Evolutionary conservation across 92 coral and sea anemone genomes (phyloP).

Genomic region (Zoanthus sociatus): DNA sequence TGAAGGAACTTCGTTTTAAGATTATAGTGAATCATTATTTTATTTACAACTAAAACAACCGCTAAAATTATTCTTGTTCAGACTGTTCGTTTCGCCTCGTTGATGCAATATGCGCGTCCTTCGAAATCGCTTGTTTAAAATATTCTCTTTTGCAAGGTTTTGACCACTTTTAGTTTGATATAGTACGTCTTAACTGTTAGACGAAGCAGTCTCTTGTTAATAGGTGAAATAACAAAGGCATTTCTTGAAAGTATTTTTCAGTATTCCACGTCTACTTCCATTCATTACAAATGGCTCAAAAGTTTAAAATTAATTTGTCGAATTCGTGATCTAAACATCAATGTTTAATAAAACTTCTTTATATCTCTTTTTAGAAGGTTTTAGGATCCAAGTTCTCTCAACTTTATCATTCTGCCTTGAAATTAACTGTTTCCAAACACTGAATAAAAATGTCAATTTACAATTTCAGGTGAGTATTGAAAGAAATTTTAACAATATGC

Average conservation of each 20-base stretch:
- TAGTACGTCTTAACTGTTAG: neutral
- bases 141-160: neutral
- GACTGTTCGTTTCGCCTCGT: slow-evolving; percentile 20
- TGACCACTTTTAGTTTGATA: neutral
- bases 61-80: neutral
- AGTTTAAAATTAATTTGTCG: too few species aligned
- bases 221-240: neutral
- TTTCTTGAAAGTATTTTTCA: neutral
- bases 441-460: too few species aligned
- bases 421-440: too few species aligned
- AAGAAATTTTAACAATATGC: slow-evolving; percentile 9
- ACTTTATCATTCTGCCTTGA: neutral
- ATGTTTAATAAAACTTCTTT: neutral
- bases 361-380: neutral
- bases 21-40: neutral
- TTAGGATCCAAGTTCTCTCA: neutral
- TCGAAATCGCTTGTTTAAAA: neutral
- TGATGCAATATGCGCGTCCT: neutral
- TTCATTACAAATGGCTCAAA: too few species aligned
- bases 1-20: neutral
- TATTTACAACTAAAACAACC: neutral
- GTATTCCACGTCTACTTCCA: too few species aligned
- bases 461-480: slow-evolving; percentile 17
- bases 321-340: too few species aligned
- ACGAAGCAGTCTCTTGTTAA: neutral